Evolutionary conservation across 2,113 vertebrate genomes (phyloP), one percentile per base, ranked within the genome.

Genomic region (Colius striatus): DNA sequence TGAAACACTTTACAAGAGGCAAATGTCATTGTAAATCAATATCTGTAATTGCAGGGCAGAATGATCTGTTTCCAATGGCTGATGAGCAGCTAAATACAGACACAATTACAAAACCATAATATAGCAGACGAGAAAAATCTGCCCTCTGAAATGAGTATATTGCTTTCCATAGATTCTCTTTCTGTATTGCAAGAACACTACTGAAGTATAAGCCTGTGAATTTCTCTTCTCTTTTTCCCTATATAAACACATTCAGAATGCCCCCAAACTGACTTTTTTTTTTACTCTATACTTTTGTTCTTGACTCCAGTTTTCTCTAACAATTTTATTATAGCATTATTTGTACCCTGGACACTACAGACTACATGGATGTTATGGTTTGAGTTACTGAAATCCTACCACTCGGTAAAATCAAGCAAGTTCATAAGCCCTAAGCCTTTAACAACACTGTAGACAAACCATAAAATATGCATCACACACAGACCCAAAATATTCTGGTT

Each of bases 1-100:
- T 43, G 73, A 93, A 90, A 90, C 66, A 62, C 8, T 77, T 78
- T 81, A n/a, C 27, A 87, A 82, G 57, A 72, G 76, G 66, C 73
- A 94, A 91, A 90, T 90, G 73, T 45, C 85, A 84, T 72, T 72
- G 79, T 89, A 90, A 96, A 93, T 95, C 93, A 95, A 65, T 95
- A 93, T 92, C 89, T 84, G 83, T 89, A 93, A 95, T 96, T 95
- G 85, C 90, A 92, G 61, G 65, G 48, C 65, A 92, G 88, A 96
- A 75, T 67, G 51, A 80, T 92, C 47, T 89, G 32, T 77, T 94
- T 86, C 75, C 85, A 90, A 7, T 87, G 34, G 79, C 32, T 77
- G 75, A 91, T 43, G n/a, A 91, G 50, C 54, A 91, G 48, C 76
- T 93, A 63, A 92, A 92, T 92, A 83, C 55, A 89, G 41, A 41